A percentile compares a stretch with the other conserved stretches of the same genome.
These are phyloP conservation scores for Andricus grossulariae DNA, from an alignment of 1,140 invertebrate genomes.

Conservation along the genomic window DNA sequence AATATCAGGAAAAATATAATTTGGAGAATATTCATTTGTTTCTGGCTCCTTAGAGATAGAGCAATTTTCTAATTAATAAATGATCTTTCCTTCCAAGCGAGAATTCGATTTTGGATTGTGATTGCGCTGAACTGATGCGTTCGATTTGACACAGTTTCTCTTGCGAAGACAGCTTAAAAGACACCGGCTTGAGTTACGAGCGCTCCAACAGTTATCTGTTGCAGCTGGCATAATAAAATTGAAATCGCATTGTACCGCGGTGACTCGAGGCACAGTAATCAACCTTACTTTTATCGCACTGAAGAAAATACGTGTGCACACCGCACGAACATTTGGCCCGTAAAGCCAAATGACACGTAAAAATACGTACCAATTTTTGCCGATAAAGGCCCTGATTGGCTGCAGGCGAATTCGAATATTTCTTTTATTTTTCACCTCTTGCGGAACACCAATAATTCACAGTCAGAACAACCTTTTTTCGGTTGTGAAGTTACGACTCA, in stretches of 20 bases:
- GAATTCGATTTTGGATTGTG: conserved; percentile 26
- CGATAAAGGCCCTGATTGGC: conserved; percentile 35
- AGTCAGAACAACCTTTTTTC: not conserved
- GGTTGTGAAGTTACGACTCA: not conserved
- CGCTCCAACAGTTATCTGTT: conserved; percentile 58
- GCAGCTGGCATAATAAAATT: conserved; percentile 72
- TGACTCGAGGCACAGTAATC: conserved; percentile 60
- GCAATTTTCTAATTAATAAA: too few relatives aligned
- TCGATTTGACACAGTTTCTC: conserved; percentile 68
- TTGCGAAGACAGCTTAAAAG: conserved; percentile 64
- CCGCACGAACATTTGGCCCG: conserved; percentile 31
- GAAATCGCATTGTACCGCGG: conserved; percentile 66
- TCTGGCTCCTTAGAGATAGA: too few relatives aligned
- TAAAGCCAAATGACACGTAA: conserved; percentile 44
- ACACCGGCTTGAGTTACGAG: conserved; percentile 66
- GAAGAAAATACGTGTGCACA: conserved; percentile 53
- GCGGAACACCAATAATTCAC: conserved; percentile 37
- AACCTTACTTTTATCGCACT: conserved; percentile 66
- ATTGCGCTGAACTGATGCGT: conserved; percentile 17
- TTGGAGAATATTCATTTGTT: too few relatives aligned
- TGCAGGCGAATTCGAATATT: conserved; percentile 35
- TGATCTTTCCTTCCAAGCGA: not conserved
- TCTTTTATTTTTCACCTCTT: conserved; percentile 40
- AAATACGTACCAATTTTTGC: conserved; percentile 49
- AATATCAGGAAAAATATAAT: too few relatives aligned